phyloP scores from a whole-genome alignment of 2,797 vertebrate species.

The Takifugu rubripes region DNA sequence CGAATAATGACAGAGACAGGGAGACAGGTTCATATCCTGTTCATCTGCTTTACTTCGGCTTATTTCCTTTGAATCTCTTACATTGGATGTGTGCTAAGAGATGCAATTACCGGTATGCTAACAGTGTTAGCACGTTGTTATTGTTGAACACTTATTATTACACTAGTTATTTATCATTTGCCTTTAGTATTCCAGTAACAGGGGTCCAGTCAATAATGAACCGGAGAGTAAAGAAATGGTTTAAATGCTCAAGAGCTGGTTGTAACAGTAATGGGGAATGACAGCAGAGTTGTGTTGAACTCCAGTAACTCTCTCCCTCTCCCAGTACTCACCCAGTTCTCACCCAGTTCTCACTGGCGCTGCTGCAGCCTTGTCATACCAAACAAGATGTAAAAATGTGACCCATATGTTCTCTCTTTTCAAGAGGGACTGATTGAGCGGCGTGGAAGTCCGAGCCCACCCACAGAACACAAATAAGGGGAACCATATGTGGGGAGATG shows the following conservation, averaged over 20 bases:
- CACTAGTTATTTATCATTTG: too few species aligned
- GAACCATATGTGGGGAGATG: constrained; percentile 79
- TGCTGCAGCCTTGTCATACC: constrained; percentile 72
- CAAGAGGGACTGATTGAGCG: constrained; percentile 75
- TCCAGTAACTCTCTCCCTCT: constrained; percentile 20
- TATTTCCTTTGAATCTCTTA: constrained; percentile 25
- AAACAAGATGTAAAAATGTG: constrained; percentile 78
- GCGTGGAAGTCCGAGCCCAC: constrained; percentile 75
- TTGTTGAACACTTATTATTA: constrained; percentile 14
- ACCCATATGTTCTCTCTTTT: constrained; percentile 71
- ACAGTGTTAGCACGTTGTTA: constrained; percentile 19
- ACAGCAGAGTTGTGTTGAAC: constrained; percentile 53
- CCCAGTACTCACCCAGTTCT: constrained; percentile 46
- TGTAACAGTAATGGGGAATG: constrained; percentile 48
- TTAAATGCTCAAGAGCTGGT: constrained; percentile 54
- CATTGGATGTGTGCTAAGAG: constrained; percentile 27
- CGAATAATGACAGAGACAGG: constrained; percentile 31
- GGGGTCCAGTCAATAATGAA: background rate
- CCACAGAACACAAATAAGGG: constrained; percentile 76
- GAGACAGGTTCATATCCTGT: constrained; percentile 29
- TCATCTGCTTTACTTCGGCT: constrained; percentile 40
- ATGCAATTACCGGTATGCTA: constrained; percentile 10
- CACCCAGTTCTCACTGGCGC: constrained; percentile 58
- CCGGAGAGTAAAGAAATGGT: constrained; percentile 1
- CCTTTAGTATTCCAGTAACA: too few species aligned